Conservation (phyloP, 2,888 invertebrate species). For the Pimpla rufipes region DNA sequence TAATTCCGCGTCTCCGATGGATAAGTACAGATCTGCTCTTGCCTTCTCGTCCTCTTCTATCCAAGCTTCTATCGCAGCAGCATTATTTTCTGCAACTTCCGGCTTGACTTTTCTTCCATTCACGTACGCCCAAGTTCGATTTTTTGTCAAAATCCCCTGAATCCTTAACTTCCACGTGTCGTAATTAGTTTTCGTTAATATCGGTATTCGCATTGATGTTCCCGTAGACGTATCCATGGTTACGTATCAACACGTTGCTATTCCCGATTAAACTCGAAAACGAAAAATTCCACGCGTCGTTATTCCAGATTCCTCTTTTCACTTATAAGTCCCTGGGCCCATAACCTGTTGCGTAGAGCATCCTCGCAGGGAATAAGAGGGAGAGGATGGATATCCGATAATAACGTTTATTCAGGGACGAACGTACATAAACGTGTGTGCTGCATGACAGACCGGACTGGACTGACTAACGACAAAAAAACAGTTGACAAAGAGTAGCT, state of each 20-base stretch:
- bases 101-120: conserved; percentile 25
- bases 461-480: too few relatives aligned
- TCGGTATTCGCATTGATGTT: neutral
- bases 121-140: conserved; percentile 33
- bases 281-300: neutral
- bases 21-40: too few relatives aligned
- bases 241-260: conserved; percentile 1
- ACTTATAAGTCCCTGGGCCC: conserved; percentile 5
- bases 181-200: conserved; percentile 33
- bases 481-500: too few relatives aligned
- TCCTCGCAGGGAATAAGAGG: too few relatives aligned
- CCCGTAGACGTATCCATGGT: neutral
- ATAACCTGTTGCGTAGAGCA: conserved; percentile 17
- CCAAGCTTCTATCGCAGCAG: too few relatives aligned
- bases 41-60: too few relatives aligned
- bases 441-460: too few relatives aligned
- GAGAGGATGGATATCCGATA: too few relatives aligned
- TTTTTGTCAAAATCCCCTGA: conserved; percentile 18
- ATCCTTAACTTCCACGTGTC: conserved; percentile 40
- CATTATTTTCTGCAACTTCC: conserved; percentile 1
- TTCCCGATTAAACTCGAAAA: neutral
- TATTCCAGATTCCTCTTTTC: neutral
- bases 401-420: too few relatives aligned
- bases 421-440: too few relatives aligned
- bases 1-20: too few relatives aligned